Evolutionary conservation across 2,888 invertebrate genomes (phyloP).

Genomic region (Mythimna vitellina): DNA sequence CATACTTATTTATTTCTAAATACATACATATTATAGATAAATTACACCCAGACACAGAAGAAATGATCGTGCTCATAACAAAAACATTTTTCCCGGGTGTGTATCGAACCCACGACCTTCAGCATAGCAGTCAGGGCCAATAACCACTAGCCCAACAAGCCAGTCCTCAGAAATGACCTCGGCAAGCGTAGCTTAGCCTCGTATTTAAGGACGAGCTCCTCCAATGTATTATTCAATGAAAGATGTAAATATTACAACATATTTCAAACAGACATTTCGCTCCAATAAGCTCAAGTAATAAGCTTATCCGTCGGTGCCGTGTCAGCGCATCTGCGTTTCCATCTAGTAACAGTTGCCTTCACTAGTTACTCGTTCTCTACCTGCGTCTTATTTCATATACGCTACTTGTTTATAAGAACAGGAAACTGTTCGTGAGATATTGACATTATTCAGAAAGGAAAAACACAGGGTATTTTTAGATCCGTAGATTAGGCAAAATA

Average conservation of each 20-base stretch:
- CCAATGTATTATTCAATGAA: constrained; percentile 5
- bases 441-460: neutral
- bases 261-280: constrained; percentile 50
- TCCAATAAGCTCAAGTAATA: constrained; percentile 69
- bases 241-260: constrained; percentile 15
- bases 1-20: too few species aligned
- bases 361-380: constrained; percentile 33
- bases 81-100: too few species aligned
- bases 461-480: neutral
- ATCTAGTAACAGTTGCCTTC: constrained; percentile 48
- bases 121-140: too few species aligned
- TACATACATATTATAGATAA: too few species aligned
- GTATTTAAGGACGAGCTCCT: too few species aligned
- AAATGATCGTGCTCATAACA: too few species aligned
- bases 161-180: too few species aligned
- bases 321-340: constrained; percentile 64
- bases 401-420: constrained; percentile 5
- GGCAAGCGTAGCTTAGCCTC: too few species aligned
- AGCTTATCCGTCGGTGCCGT: constrained; percentile 65
- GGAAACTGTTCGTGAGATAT: neutral
- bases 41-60: too few species aligned
- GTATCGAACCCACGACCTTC: too few species aligned
- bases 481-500: neutral
- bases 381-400: constrained; percentile 17
- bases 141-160: too few species aligned